These are phyloP conservation scores for Aphelocoma californica DNA, from an alignment of 2,797 vertebrate species.

Conservation along the genomic window DNA sequence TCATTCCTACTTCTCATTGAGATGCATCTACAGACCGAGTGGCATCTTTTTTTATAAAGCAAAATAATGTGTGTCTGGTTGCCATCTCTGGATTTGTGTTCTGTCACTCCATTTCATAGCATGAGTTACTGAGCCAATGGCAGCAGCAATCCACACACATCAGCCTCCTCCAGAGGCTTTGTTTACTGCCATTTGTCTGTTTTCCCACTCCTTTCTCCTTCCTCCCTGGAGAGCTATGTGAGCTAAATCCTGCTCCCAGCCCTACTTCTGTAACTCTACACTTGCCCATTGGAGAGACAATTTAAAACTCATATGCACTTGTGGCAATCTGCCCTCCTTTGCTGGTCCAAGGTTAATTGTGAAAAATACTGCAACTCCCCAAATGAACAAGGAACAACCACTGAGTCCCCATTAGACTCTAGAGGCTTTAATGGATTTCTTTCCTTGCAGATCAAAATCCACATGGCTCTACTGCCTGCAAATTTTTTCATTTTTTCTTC, in stretches of 20 bases:
- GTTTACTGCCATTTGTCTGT: not conserved
- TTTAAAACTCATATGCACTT: accelerated
- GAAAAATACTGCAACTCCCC: not conserved
- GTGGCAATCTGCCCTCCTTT: not conserved
- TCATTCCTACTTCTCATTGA: not conserved
- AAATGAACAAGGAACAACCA: not conserved
- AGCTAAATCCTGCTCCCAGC: not conserved
- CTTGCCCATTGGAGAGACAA: not conserved
- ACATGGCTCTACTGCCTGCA: accelerated
- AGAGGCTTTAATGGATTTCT: not conserved
- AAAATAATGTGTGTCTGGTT: not conserved
- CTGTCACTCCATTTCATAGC: not conserved
- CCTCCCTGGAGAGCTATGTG: accelerated
- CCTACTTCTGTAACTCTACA: not conserved
- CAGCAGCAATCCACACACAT: not conserved
- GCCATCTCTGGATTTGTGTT: not conserved
- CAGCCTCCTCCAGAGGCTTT: not conserved
- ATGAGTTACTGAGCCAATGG: not conserved
- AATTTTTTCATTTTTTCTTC: not conserved
- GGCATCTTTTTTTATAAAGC: not conserved
- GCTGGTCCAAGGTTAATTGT: not conserved
- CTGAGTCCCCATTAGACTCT: not conserved
- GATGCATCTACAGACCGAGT: not conserved
- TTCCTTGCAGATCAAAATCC: not conserved
- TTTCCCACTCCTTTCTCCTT: not conserved